phyloP scores from a whole-genome alignment of 2,888 invertebrate genomes.

The Galerucella pusilla region DNA sequence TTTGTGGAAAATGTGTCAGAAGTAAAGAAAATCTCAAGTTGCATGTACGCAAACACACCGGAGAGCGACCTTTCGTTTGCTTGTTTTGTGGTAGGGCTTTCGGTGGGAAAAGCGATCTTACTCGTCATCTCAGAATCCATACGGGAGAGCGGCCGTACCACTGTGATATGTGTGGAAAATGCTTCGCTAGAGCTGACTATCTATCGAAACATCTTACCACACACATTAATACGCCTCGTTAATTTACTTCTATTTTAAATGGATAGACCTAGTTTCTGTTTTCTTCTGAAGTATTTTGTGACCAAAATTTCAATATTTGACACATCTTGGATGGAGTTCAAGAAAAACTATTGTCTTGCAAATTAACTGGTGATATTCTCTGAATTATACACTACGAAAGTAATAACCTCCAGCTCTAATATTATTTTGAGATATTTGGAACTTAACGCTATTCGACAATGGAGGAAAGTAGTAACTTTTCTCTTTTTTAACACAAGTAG shows the following conservation, averaged over 20 bases:
- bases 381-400: too few species aligned
- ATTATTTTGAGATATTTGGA: too few species aligned
- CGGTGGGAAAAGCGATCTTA: slow-evolving; percentile 88
- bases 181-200: slow-evolving; percentile 90
- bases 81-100: slow-evolving; percentile 90
- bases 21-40: slow-evolving; percentile 90
- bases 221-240: slow-evolving; percentile 82
- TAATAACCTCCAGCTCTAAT: too few species aligned
- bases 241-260: slow-evolving; percentile 39
- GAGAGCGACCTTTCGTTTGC: slow-evolving; percentile 91
- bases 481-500: too few species aligned
- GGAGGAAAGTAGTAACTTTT: too few species aligned
- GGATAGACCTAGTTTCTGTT: neutral
- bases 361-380: too few species aligned
- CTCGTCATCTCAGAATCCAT: slow-evolving; percentile 87
- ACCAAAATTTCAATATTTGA: too few species aligned
- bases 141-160: slow-evolving; percentile 91
- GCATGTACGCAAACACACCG: slow-evolving; percentile 88
- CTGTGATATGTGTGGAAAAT: slow-evolving; percentile 92
- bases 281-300: neutral
- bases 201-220: slow-evolving; percentile 91
- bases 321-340: too few species aligned
- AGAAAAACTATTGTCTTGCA: too few species aligned
- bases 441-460: too few species aligned
- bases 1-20: slow-evolving; percentile 89